Conservation (phyloP, 2,113 vertebrate species). For the Phaetusa simplex region DNA sequence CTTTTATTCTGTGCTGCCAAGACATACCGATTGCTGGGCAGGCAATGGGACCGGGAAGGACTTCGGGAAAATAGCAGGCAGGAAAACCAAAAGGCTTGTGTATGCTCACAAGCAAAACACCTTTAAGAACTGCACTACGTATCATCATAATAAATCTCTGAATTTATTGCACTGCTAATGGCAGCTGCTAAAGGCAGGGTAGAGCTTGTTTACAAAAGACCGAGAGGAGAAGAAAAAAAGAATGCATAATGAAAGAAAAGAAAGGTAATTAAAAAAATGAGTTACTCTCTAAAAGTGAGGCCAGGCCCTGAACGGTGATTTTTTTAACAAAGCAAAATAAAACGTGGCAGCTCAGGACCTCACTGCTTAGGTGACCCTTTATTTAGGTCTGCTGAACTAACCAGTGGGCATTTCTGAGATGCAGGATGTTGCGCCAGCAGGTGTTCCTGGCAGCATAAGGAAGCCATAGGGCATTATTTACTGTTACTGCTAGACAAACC, state of each 20-base stretch:
- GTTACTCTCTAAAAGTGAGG: not conserved
- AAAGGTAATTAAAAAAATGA: not conserved
- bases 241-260: not conserved
- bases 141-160: not conserved
- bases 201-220: too few species aligned
- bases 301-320: not conserved
- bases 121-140: not conserved
- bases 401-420: not conserved
- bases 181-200: not conserved
- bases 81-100: not conserved
- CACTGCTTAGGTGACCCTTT: not conserved
- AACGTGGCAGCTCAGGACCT: not conserved
- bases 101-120: not conserved
- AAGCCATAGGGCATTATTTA: not conserved
- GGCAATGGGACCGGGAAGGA: not conserved
- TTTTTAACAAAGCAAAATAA: not conserved
- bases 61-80: not conserved
- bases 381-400: not conserved
- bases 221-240: not conserved
- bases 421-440: not conserved
- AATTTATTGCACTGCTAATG: not conserved
- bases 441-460: not conserved
- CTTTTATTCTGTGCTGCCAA: not conserved
- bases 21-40: constrained; percentile 5
- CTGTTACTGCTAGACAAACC: not conserved